Percentiles rank a stretch among this genome's conserved stretches.
These are phyloP conservation scores for Pecten maximus DNA, from an alignment of 2,888 invertebrate genomes.

Conservation along the genomic window DNA sequence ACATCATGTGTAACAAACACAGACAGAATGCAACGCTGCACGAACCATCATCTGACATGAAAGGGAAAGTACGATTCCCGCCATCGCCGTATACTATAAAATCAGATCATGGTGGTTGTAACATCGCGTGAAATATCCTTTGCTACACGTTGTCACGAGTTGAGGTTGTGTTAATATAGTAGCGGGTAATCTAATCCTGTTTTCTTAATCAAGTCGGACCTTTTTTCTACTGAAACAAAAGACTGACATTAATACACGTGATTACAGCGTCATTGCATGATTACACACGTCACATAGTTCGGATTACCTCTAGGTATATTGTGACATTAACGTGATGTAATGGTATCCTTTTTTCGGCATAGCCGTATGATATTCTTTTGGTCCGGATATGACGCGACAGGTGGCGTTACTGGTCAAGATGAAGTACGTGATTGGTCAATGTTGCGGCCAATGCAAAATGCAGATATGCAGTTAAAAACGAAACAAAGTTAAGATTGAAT, in stretches of 20 bases:
- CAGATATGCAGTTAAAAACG: too few species aligned
- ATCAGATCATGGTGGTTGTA: not conserved
- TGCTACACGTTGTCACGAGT: not conserved
- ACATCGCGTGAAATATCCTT: not conserved
- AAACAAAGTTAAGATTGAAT: too few species aligned
- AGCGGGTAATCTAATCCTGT: not conserved
- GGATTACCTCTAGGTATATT: too few species aligned
- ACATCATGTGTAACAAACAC: not conserved
- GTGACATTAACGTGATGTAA: too few species aligned
- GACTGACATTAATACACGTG: not conserved
- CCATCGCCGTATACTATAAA: not conserved
- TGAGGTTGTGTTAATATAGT: not conserved
- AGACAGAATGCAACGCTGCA: slow-evolving; percentile 14
- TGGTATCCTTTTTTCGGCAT: too few species aligned
- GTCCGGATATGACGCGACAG: too few species aligned
- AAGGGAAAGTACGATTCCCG: not conserved
- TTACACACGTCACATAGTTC: too few species aligned
- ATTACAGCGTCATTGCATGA: not conserved
- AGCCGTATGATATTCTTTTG: too few species aligned
- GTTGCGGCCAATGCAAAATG: too few species aligned
- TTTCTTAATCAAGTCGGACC: not conserved
- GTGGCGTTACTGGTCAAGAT: too few species aligned
- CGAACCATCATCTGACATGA: not conserved
- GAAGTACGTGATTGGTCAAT: too few species aligned
- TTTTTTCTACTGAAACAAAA: not conserved